Conservation (phyloP, 1,140 invertebrate genomes). For the Whitmania pigra region DNA sequence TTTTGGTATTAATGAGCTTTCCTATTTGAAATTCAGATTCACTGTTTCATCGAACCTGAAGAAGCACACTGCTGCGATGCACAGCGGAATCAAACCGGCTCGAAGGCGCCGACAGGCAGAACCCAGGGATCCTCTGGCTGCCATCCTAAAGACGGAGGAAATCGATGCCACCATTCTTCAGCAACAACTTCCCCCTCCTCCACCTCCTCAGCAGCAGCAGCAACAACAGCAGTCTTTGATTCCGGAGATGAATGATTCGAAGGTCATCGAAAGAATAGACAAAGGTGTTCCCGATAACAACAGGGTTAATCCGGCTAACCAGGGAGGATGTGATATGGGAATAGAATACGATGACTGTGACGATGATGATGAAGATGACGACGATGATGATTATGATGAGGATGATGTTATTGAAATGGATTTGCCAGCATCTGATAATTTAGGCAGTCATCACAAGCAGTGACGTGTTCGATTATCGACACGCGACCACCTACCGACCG, state of each 20-base stretch:
- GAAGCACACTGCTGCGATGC: conserved; percentile 15
- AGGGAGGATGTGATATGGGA: neutral
- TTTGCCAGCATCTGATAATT: conserved; percentile 2
- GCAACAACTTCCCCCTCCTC: no score
- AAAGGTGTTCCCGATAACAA: conserved; percentile 6
- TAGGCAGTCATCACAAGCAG: neutral
- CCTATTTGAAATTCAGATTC: conserved; percentile 2
- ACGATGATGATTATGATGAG: conserved; percentile 2
- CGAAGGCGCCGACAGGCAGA: neutral
- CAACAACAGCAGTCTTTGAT: no score
- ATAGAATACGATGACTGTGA: conserved; percentile 1
- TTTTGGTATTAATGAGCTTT: no score
- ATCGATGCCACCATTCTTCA: neutral
- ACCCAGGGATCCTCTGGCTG: neutral
- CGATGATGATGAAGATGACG: neutral
- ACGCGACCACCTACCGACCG: neutral
- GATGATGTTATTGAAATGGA: conserved; percentile 11
- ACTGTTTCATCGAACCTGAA: conserved; percentile 14
- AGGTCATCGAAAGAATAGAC: neutral
- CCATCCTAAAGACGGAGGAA: conserved; percentile 7
- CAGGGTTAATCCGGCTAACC: neutral
- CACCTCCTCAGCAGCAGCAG: no score
- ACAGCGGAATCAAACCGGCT: conserved; percentile 3
- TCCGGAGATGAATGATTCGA: neutral
- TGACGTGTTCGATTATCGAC: neutral